Percentiles rank a stretch among this genome's conserved stretches.
phyloP scores from a whole-genome alignment of 1,140 invertebrate species.

The Riptortus pedestris region DNA sequence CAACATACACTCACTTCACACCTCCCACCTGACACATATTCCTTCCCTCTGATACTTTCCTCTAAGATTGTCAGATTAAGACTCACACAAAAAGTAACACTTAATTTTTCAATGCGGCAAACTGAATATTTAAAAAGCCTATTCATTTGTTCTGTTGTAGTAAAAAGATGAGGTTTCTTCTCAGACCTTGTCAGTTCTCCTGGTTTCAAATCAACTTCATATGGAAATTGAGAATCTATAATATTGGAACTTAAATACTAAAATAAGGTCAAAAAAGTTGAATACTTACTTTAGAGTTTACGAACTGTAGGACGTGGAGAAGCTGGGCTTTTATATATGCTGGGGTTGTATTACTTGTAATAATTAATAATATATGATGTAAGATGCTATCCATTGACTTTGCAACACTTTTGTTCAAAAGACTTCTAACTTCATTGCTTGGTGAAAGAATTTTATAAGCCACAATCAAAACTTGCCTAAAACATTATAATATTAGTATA shows the following conservation, averaged over 20 bases:
- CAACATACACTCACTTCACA: too few relatives aligned
- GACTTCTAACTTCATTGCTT: conserved; percentile 36
- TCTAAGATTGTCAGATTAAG: too few relatives aligned
- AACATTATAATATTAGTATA: conserved; percentile 15
- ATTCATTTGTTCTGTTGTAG: too few relatives aligned
- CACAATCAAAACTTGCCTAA: conserved; percentile 26
- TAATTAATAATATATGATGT: background rate
- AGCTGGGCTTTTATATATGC: background rate
- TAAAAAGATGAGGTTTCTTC: too few relatives aligned
- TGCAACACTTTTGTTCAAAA: background rate
- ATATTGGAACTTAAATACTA: background rate
- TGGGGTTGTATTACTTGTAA: background rate
- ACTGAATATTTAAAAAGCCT: too few relatives aligned
- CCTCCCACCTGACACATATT: too few relatives aligned
- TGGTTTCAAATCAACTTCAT: too few relatives aligned
- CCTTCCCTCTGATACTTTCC: too few relatives aligned
- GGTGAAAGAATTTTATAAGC: conserved; percentile 39
- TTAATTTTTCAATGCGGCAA: too few relatives aligned
- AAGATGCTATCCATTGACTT: background rate
- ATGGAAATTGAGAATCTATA: too few relatives aligned
- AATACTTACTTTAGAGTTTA: conserved; percentile 2
- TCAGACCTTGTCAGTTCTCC: too few relatives aligned
- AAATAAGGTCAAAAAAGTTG: background rate
- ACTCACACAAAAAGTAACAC: too few relatives aligned
- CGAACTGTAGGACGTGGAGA: background rate